phyloP scores from a whole-genome alignment of 2,113 vertebrate genomes.

The Verasper variegatus region DNA sequence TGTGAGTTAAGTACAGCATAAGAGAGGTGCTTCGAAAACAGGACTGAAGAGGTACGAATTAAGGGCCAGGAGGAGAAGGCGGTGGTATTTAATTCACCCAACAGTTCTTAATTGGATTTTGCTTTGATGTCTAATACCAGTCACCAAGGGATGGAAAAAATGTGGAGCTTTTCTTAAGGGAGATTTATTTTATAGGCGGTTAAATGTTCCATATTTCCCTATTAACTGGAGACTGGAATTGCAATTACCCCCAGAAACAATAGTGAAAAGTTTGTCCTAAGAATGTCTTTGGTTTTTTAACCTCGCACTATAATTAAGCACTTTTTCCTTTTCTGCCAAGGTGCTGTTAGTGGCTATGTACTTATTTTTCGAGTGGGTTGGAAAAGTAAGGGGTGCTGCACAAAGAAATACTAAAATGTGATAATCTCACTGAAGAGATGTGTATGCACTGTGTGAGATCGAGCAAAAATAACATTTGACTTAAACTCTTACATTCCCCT shows the following conservation, averaged over 20 bases:
- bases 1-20: background rate
- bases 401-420: slow-evolving; percentile 20
- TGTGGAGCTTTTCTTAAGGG: slow-evolving; percentile 59
- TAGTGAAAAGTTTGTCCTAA: slow-evolving; percentile 27
- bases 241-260: slow-evolving; percentile 51
- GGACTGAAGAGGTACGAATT: slow-evolving; percentile 49
- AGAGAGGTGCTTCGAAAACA: slow-evolving; percentile 51
- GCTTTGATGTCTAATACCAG: slow-evolving; percentile 75
- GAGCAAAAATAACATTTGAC: slow-evolving; percentile 20
- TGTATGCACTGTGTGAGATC: slow-evolving; percentile 1
- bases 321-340: background rate
- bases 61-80: slow-evolving; percentile 45
- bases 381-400: slow-evolving; percentile 21
- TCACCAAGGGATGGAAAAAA: slow-evolving; percentile 62
- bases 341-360: background rate
- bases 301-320: slow-evolving; percentile 21
- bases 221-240: slow-evolving; percentile 51
- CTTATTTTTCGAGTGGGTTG: slow-evolving; percentile 23
- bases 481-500: background rate
- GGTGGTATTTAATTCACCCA: slow-evolving; percentile 69
- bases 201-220: slow-evolving; percentile 65
- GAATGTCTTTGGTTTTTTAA: slow-evolving; percentile 33
- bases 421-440: slow-evolving; percentile 11
- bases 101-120: slow-evolving; percentile 80
- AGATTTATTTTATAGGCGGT: slow-evolving; percentile 65